phyloP scores from a whole-genome alignment of 2,113 vertebrate genomes.

The Ancistrus triradiatus region DNA sequence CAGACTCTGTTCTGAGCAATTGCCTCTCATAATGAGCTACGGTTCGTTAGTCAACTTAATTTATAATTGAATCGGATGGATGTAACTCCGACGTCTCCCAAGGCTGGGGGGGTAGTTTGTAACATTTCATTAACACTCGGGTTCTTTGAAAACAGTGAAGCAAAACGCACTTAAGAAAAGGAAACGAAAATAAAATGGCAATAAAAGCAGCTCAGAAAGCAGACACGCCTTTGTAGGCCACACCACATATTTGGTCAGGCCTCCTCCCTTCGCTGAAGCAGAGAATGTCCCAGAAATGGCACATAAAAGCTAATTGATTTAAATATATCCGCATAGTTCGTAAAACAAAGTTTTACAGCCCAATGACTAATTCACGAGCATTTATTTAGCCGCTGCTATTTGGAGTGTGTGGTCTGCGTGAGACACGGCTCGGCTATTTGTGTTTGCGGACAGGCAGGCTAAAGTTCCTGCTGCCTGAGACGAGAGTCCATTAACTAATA shows the following conservation, averaged over 20 bases:
- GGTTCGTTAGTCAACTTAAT: conserved; percentile 94
- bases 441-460: conserved; percentile 57
- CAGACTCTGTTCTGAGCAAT: conserved; percentile 86
- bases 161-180: conserved; percentile 11
- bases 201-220: conserved; percentile 32
- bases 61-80: conserved; percentile 93
- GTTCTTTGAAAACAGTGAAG: conserved; percentile 22
- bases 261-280: conserved; percentile 21
- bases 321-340: conserved; percentile 34
- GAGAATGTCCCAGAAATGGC: conserved; percentile 23
- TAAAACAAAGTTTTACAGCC: conserved; percentile 22
- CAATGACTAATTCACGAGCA: conserved; percentile 24
- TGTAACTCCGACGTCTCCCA: conserved; percentile 78
- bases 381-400: conserved; percentile 25
- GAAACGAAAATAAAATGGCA: conserved; percentile 30
- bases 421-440: conserved; percentile 15
- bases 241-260: conserved; percentile 6
- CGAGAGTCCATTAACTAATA: conserved; percentile 72
- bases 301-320: conserved; percentile 40
- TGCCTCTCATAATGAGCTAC: conserved; percentile 91
- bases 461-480: conserved; percentile 53
- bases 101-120: conserved; percentile 81
- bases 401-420: not conserved
- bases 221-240: conserved; percentile 7
- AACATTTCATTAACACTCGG: conserved; percentile 50